These are phyloP conservation scores for Gobionotothen gibberifrons DNA, from an alignment of 2,797 vertebrate genomes.

Conservation along the genomic window DNA sequence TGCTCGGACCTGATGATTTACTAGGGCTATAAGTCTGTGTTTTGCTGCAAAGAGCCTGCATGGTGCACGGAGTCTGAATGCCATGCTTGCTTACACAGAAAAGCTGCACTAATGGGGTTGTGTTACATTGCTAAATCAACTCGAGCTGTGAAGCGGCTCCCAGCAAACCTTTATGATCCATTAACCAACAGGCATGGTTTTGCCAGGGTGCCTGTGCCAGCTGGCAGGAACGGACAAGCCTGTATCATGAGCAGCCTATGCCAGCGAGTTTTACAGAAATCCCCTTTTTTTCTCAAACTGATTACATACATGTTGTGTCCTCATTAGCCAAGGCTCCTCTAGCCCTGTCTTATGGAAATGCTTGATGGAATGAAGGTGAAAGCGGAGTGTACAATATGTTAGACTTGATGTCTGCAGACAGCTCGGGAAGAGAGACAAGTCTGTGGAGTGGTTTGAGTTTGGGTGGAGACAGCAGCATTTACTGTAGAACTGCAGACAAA, in stretches of 20 bases:
- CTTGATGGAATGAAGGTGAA: conserved; percentile 74
- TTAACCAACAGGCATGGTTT: conserved; percentile 71
- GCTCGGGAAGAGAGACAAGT: conserved; percentile 74
- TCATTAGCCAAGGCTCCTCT: conserved; percentile 72
- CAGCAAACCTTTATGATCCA: conserved; percentile 80
- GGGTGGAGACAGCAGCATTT: conserved; percentile 82
- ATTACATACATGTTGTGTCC: conserved; percentile 80
- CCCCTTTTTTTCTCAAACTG: conserved; percentile 67
- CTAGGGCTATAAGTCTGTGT: conserved; percentile 45
- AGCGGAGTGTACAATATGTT: conserved; percentile 57
- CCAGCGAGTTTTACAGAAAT: conserved; percentile 71
- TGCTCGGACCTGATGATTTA: conserved; percentile 67
- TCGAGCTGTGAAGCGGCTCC: conserved; percentile 75
- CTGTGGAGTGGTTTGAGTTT: conserved; percentile 80
- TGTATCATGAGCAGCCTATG: conserved; percentile 65
- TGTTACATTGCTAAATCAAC: conserved; percentile 79
- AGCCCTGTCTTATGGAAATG: conserved; percentile 69
- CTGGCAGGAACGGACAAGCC: conserved; percentile 64
- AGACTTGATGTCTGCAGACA: conserved; percentile 74
- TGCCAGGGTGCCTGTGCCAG: conserved; percentile 71
- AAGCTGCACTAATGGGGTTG: conserved; percentile 77
- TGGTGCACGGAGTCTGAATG: conserved; percentile 63
- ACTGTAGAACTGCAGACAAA: conserved; percentile 85
- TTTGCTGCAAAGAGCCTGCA: conserved; percentile 60
- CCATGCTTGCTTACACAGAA: conserved; percentile 67